phyloP scores from a whole-genome alignment of 2,888 invertebrate genomes.

The Calameuta filiformis region DNA sequence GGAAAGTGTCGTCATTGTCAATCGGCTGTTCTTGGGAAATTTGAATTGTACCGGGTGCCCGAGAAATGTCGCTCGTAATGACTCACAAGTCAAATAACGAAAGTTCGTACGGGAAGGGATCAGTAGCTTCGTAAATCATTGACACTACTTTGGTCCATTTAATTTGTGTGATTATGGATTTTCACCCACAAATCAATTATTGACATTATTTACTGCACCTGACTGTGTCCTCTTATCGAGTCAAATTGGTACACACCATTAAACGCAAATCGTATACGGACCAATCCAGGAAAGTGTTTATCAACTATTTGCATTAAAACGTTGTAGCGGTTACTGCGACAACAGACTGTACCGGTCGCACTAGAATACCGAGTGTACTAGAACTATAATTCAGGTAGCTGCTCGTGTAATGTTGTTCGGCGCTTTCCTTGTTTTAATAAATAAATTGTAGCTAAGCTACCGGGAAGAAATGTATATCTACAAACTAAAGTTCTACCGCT shows the following conservation, averaged over 20 bases:
- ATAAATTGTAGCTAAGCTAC: background rate
- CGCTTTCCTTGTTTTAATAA: background rate
- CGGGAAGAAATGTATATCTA: background rate
- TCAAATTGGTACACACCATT: background rate
- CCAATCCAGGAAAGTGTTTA: background rate
- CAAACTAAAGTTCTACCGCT: background rate
- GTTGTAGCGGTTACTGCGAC: background rate
- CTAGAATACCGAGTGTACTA: background rate
- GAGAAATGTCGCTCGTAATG: background rate
- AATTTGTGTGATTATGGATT: background rate
- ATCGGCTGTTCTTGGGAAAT: background rate
- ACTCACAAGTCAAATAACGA: background rate
- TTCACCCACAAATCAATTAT: background rate
- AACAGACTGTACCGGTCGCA: background rate
- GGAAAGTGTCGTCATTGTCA: background rate
- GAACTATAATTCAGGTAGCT: background rate
- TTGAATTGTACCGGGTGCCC: background rate
- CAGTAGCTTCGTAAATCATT: background rate
- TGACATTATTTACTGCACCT: background rate
- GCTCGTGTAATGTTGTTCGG: background rate
- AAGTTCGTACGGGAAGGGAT: background rate
- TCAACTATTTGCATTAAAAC: background rate
- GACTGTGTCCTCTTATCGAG: background rate
- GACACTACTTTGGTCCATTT: background rate
- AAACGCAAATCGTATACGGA: background rate